phyloP scores from a whole-genome alignment of 53 echinoderm and acorn worm species.

The Astropecten irregularis region DNA sequence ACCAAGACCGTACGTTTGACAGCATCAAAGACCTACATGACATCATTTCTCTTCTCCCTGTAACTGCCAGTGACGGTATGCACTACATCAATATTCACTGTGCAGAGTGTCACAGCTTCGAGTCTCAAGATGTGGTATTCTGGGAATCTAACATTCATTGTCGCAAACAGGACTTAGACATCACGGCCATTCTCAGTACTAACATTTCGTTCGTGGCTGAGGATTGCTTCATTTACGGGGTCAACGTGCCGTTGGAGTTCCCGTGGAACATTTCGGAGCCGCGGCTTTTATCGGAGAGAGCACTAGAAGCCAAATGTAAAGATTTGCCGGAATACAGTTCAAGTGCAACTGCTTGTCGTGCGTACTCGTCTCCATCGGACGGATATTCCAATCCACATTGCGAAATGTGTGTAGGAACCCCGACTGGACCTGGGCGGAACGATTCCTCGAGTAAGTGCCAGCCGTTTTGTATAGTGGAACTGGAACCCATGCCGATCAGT shows the following conservation, averaged over 20 bases:
- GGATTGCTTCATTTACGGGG: not conserved
- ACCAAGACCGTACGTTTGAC: not conserved
- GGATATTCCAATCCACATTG: slow-evolving; percentile 8
- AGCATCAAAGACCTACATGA: not conserved
- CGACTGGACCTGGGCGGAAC: not conserved
- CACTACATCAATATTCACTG: slow-evolving; percentile 21
- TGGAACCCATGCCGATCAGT: not conserved
- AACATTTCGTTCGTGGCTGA: slow-evolving; percentile 15
- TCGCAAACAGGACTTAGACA: not conserved
- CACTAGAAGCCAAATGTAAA: not conserved
- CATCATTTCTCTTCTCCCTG: slow-evolving; percentile 30
- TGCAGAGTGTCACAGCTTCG: slow-evolving; percentile 15
- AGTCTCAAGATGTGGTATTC: not conserved
- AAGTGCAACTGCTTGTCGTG: not conserved
- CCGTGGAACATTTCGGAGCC: not conserved
- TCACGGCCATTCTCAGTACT: not conserved
- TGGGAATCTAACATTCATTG: not conserved
- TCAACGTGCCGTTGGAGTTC: not conserved
- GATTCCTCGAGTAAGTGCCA: not conserved
- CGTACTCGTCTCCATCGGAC: not conserved
- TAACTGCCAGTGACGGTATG: slow-evolving; percentile 17
- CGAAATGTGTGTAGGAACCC: not conserved
- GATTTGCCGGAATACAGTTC: not conserved
- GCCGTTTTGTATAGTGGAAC: not conserved
- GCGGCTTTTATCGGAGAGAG: not conserved